These are phyloP conservation scores for Camponotus fellah DNA, from an alignment of 2,888 invertebrate genomes.

Conservation along the genomic window DNA sequence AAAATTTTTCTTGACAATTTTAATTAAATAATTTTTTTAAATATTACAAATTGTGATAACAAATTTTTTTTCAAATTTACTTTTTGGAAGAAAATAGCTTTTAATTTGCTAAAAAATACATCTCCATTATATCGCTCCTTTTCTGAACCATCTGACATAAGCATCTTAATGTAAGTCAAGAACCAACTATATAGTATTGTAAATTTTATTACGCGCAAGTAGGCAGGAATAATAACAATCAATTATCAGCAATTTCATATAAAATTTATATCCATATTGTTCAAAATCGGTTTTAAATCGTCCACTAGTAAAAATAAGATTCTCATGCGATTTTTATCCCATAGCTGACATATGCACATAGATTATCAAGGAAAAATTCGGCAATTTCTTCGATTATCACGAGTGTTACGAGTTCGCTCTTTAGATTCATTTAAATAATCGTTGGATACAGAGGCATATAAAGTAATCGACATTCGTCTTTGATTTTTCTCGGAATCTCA, in stretches of 20 bases:
- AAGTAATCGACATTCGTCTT: conserved; percentile 17
- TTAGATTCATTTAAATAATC: conserved; percentile 27
- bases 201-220: conserved; percentile 24
- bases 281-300: conserved; percentile 26
- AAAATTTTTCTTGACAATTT: neutral
- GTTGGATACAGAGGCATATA: conserved; percentile 29
- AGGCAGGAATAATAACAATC: neutral
- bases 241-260: conserved; percentile 21
- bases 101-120: neutral
- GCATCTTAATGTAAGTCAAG: conserved; percentile 7
- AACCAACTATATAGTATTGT: conserved; percentile 4
- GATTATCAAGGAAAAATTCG: conserved; percentile 26
- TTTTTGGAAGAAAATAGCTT: neutral
- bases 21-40: neutral
- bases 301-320: conserved; percentile 43
- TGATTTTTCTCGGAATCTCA: neutral
- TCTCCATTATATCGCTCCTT: neutral
- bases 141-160: conserved; percentile 31
- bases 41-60: neutral
- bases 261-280: conserved; percentile 9
- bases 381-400: neutral
- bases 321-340: conserved; percentile 39
- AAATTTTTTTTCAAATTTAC: neutral
- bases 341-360: conserved; percentile 9
- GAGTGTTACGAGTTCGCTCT: conserved; percentile 7